Evolutionary conservation across 2,797 vertebrate genomes (phyloP), one percentile per base, ranked within the genome.

Genomic region (Tinamus major): DNA sequence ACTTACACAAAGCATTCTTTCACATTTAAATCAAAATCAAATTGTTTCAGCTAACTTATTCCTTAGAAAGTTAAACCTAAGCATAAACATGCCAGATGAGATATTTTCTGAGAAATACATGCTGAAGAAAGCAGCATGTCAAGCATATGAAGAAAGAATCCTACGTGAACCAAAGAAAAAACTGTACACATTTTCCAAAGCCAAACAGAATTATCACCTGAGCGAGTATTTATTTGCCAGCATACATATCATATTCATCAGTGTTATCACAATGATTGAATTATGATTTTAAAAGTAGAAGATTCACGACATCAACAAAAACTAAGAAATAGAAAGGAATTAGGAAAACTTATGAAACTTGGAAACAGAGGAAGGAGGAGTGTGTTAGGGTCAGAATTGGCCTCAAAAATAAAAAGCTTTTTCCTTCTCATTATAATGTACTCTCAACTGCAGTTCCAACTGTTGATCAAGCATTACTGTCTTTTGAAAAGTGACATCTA

Each of bases 161-260:
- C 2, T 6, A 58, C 26, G 81, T 14, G 44, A 87, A 17, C 41
- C 48, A 91, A 62, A 55, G 81, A 91, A 68, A 72, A 92, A 86
- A 61, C 27, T 37, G 56, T 55, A 33, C 61, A 0, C n/a, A 35
- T 17, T 67, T 67, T 67, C n/a, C 51, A 35, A 79, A 86, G 68
- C 49, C 78, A 33, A 68, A 48, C 56, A 77, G 80, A 87, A 88
- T 1, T 5, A 86, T 95, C 83, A 95, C 92, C 95, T 94, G 92
- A 96, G 94, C 46, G 79, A 76, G 77, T 61, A 91, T 95, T 95
- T 96, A 95, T 94, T 93, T 93, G 74, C 88, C 90, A 85, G 83
- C 56, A 91, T 71, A 93, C 85, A 93, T 85, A 90, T 84, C 68
- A 13, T 53, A 91, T 61, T 86, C 84, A 44, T 64, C 82, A 85